Base-by-base conservation (phyloP, 2,797 vertebrate genomes). In the Arrhamphus sclerolepis region DNA sequence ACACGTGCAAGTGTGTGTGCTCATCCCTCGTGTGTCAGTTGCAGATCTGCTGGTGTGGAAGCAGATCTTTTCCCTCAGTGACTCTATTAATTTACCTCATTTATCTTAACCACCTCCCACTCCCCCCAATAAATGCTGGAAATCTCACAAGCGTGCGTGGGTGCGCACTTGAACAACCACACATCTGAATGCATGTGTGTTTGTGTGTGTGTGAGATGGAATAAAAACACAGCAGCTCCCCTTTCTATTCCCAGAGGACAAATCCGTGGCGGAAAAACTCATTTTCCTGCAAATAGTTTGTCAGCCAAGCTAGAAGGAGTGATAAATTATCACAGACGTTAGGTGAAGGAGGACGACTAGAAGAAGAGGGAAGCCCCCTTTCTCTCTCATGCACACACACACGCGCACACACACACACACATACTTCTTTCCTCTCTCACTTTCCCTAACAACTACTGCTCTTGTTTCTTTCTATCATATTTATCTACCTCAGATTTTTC, bases 241-340 rank as follows among this genome's bases (percentile, higher is more conserved):
- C 84, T 92, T 91, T 92, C 91, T 92, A 91, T 93, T 95, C 94
- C 95, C 94, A 94, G 93, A 94, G 94, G 95, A 95, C 93, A 94
- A 95, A 95, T 94, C 94, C 92, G 90, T 92, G 89, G 90, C 90
- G 92, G 93, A 94, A 94, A 94, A 94, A 95, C 95, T 96, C 93
- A 96, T 95, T 96, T 96, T 95, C 94, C 94, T 94, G 93, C 94
- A 95, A 96, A 95, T 95, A 95, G 95, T 96, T 96, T 96, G 95
- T 96, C 95, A 96, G 93, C 92, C 92, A 90, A 93, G 93, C 94
- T 94, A 94, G 93, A 90, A 94, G 92, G 90, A 94, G 94, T 93
- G 94, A 96, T 96, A 95, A 96, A 96, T 96, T 94, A 96, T 94
- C 92, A 88, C 90, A 89, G 90, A 91, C 90, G 85, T 88, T 90